Percentiles rank a stretch among this genome's conserved stretches.
Conservation (phyloP, 1,140 invertebrate species). For the Mya arenaria region DNA sequence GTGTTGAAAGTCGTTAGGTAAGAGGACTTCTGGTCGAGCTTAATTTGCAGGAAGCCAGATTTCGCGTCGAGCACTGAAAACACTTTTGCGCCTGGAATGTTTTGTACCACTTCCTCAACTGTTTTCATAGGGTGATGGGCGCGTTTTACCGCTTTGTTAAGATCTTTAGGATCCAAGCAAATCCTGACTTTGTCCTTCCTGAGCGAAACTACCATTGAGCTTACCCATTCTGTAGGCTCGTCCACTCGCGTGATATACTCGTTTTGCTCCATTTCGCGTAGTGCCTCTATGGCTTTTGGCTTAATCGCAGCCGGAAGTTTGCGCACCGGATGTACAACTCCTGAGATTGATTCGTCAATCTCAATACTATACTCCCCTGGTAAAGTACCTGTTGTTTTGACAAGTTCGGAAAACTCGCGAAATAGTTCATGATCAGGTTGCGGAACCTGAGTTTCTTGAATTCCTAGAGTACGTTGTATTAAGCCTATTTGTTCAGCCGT, state of each 20-base stretch:
- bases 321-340: constrained; percentile 46
- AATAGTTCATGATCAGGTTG: not conserved
- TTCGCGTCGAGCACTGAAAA: constrained; percentile 51
- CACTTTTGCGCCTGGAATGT: constrained; percentile 47
- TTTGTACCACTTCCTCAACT: constrained; percentile 37
- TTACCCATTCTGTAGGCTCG: constrained; percentile 61
- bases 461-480: not conserved
- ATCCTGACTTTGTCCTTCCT: constrained; percentile 57
- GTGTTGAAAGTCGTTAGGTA: constrained; percentile 50
- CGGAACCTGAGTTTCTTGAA: too few relatives aligned
- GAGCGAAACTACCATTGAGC: constrained; percentile 47
- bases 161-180: constrained; percentile 59
- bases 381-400: constrained; percentile 30
- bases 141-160: constrained; percentile 59
- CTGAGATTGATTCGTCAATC: constrained; percentile 30
- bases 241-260: constrained; percentile 54
- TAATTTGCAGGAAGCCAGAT: constrained; percentile 48
- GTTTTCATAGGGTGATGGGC: constrained; percentile 55
- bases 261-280: constrained; percentile 52
- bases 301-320: constrained; percentile 27
- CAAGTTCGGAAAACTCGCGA: constrained; percentile 22
- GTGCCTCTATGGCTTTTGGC: constrained; percentile 7
- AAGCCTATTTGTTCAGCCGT: constrained; percentile 3
- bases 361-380: constrained; percentile 47
- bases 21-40: constrained; percentile 21